A percentile compares a stretch with the other conserved stretches of the same genome.
Evolutionary conservation across 2,113 vertebrate genomes (phyloP).

Genomic region (Propithecus coquereli): DNA sequence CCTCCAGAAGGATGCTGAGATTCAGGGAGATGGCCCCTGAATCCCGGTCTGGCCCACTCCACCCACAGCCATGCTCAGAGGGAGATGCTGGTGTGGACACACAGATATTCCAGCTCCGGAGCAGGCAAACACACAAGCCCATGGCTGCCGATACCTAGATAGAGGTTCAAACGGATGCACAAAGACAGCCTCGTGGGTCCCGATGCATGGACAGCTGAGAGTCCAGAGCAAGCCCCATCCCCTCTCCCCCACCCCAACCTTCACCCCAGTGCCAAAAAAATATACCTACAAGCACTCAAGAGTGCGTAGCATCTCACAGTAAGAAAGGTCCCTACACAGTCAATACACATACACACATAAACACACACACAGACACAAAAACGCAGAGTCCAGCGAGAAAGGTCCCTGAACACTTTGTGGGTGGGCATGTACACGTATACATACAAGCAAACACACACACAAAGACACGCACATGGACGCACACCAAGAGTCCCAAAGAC

Average conservation of each 20-base stretch:
- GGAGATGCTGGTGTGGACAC: constrained; percentile 3
- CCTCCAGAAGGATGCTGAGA: constrained; percentile 5
- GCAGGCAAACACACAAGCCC: neutral
- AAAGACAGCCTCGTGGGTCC: constrained; percentile 42
- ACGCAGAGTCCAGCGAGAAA: neutral
- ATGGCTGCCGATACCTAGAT: neutral
- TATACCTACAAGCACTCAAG: neutral
- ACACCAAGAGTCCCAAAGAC: neutral
- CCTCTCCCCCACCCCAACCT: neutral
- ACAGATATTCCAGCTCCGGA: constrained; percentile 35
- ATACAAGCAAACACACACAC: neutral
- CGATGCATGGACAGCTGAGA: neutral
- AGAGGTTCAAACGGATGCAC: constrained; percentile 32
- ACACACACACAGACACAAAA: neutral
- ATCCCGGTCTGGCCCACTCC: neutral
- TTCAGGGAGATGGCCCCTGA: neutral
- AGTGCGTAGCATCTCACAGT: neutral
- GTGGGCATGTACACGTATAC: neutral
- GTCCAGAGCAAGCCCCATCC: neutral
- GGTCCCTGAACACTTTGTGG: neutral
- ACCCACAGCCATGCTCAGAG: neutral
- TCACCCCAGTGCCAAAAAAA: neutral
- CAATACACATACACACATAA: neutral
- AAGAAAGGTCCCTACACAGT: neutral
- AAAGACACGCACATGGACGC: neutral